phyloP scores from a whole-genome alignment of 2,888 invertebrate genomes.

The Troglohyphantes excavatus region DNA sequence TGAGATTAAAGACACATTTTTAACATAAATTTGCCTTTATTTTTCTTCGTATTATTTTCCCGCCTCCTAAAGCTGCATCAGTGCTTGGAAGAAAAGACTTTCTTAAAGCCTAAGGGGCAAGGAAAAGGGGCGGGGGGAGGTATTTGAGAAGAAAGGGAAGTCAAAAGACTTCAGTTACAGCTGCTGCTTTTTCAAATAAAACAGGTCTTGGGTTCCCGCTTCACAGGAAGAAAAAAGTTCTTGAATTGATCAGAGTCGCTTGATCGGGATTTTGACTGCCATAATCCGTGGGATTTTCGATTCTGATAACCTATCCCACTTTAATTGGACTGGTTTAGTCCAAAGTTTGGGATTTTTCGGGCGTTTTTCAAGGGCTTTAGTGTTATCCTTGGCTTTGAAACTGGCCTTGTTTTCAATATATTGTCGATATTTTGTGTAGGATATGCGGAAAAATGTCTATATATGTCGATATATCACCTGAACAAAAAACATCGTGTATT shows the following conservation, averaged over 20 bases:
- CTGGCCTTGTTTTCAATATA: slow-evolving; percentile 1
- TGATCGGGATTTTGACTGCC: slow-evolving; percentile 21
- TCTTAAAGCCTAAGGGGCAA: background rate
- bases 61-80: background rate
- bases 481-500: too few species aligned
- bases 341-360: slow-evolving; percentile 12
- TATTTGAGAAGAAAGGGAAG: slow-evolving; percentile 19
- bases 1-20: slow-evolving; percentile 61
- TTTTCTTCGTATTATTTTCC: slow-evolving; percentile 21
- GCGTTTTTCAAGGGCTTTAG: background rate
- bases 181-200: slow-evolving; percentile 51
- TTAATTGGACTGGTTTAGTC: slow-evolving; percentile 24
- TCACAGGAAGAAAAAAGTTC: background rate
- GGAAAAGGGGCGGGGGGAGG: background rate
- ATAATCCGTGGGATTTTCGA: slow-evolving; percentile 38
- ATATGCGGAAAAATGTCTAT: background rate
- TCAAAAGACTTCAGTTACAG: slow-evolving; percentile 57
- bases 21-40: slow-evolving; percentile 53
- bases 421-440: background rate
- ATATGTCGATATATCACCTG: too few species aligned
- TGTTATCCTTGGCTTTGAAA: background rate
- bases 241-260: slow-evolving; percentile 27
- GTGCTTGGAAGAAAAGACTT: slow-evolving; percentile 23
- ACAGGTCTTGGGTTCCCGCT: background rate
- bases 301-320: background rate